Percentiles rank a stretch among this genome's conserved stretches.
Conservation (phyloP, 2,797 vertebrate species). For the Antennarius maculatus region DNA sequence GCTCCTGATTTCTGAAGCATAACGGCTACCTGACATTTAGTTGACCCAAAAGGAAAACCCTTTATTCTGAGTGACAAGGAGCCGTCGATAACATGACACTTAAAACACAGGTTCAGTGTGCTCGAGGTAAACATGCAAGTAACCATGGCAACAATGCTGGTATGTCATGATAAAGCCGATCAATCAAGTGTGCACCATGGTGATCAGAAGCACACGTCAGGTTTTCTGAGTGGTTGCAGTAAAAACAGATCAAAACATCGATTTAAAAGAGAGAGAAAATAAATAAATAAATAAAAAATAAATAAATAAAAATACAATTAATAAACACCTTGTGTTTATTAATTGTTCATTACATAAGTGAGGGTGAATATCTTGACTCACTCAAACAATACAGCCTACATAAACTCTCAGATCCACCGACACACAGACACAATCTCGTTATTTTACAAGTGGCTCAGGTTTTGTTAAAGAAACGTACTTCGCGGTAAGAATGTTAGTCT, state of each 20-base stretch:
- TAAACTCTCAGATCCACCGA: not conserved
- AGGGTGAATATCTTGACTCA: not conserved
- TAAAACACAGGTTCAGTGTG: not conserved
- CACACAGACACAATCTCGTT: not conserved
- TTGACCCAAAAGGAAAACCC: no score
- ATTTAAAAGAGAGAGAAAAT: not conserved
- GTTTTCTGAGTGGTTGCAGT: not conserved
- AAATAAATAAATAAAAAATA: no score
- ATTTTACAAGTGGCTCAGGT: not conserved
- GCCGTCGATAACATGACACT: no score
- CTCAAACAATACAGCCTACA: not conserved
- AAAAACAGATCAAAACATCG: not conserved
- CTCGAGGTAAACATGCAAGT: not conserved
- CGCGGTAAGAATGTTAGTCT: conserved; percentile 16
- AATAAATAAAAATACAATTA: no score
- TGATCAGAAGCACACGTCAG: not conserved
- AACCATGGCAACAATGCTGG: conserved; percentile 1
- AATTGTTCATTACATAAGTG: not conserved
- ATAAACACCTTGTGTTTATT: no score
- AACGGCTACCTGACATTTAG: fast-evolving
- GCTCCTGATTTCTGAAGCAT: not conserved
- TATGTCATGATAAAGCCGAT: not conserved
- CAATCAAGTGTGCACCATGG: not conserved
- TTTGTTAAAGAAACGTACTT: conserved; percentile 24
- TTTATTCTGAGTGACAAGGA: no score